Percentiles rank a stretch among this genome's conserved stretches.
phyloP scores from a whole-genome alignment of 1,140 invertebrate genomes.

The Philaenus spumarius region DNA sequence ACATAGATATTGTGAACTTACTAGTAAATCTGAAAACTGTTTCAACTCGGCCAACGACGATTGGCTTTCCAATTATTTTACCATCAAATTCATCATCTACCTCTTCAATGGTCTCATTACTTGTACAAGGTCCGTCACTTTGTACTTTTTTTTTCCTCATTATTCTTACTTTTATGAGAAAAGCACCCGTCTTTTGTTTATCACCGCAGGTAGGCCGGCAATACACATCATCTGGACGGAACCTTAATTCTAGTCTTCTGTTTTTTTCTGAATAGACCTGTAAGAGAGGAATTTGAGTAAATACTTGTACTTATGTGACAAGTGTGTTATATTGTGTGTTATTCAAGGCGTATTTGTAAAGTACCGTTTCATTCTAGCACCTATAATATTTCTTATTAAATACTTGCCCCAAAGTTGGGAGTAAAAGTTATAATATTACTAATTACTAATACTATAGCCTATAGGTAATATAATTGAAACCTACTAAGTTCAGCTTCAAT shows the following conservation, averaged over 20 bases:
- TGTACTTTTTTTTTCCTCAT: constrained; percentile 43
- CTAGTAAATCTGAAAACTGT: constrained; percentile 67
- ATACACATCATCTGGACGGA: constrained; percentile 78
- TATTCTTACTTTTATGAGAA: constrained; percentile 67
- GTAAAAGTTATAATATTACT: too few species aligned
- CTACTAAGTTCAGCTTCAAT: too few species aligned
- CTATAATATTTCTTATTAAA: background rate
- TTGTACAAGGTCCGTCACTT: constrained; percentile 26
- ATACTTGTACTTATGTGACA: background rate
- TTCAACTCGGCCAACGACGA: constrained; percentile 60
- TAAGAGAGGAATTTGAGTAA: background rate
- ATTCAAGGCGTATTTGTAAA: background rate
- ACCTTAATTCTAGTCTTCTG: constrained; percentile 65
- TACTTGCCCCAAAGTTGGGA: too few species aligned
- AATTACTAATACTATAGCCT: too few species aligned
- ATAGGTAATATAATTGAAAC: too few species aligned
- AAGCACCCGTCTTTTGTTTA: constrained; percentile 51
- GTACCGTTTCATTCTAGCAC: background rate
- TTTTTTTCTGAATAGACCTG: constrained; percentile 44
- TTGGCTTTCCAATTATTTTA: constrained; percentile 26
- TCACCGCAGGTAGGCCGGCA: constrained; percentile 73
- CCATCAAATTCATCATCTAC: background rate
- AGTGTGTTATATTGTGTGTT: background rate
- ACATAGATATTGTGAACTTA: constrained; percentile 40
- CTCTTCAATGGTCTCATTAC: constrained; percentile 6